phyloP scores from a whole-genome alignment of 2,113 vertebrate genomes.

The Todiramphus chloris region DNA sequence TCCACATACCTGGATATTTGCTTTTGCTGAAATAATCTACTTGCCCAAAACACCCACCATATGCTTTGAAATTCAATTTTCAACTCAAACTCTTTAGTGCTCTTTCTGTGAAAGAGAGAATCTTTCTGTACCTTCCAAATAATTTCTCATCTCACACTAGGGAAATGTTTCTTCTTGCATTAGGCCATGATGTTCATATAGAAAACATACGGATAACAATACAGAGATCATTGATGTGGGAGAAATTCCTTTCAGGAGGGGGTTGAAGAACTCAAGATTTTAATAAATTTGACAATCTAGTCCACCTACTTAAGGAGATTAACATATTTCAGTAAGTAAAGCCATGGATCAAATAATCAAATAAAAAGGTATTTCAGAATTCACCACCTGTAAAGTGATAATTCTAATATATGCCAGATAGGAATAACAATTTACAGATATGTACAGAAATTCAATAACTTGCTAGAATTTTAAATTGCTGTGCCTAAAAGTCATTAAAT shows the following conservation, averaged over 20 bases:
- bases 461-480: background rate
- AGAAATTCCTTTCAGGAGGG: background rate
- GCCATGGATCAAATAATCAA: background rate
- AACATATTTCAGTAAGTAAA: background rate
- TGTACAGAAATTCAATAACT: background rate
- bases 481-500: background rate
- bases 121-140: background rate
- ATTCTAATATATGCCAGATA: background rate
- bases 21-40: background rate
- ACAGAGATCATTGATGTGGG: background rate
- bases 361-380: background rate
- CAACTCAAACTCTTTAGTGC: background rate
- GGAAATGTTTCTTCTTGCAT: background rate
- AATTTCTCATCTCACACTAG: background rate
- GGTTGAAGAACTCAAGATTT: background rate
- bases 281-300: background rate
- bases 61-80: background rate
- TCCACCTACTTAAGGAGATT: background rate
- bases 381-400: background rate
- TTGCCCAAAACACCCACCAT: background rate
- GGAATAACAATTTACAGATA: background rate
- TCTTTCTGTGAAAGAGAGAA: background rate
- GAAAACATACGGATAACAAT: background rate
- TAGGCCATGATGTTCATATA: background rate
- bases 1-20: background rate